Evolutionary conservation across 2,797 vertebrate genomes (phyloP), one percentile per base, ranked within the genome.

Genomic region (Threskiornis aethiopicus): DNA sequence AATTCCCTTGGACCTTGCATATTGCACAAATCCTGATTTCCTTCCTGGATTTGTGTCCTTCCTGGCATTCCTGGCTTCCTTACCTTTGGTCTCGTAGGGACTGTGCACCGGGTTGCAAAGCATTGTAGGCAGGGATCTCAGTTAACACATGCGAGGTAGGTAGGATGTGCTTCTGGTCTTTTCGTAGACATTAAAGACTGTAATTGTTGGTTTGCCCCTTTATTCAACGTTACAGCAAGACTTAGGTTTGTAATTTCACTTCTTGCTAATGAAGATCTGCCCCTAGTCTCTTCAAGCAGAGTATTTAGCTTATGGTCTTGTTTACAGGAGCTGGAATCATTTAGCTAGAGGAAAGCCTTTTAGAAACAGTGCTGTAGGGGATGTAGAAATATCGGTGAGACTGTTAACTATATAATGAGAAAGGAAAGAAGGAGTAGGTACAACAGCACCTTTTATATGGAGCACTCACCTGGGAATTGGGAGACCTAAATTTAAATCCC

Each of bases 161-260:
- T 31, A 37, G 29, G 26, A 7, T 31, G 22, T 11, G 16, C 18
- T 72, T 54, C 77, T 17, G 24, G 19, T 22, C 10, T 58, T 72
- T 24, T 15, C 0, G 0, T 10, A 26, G 31, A 3, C 1, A 1
- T 42, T 52, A 9, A 33, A 49, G 46, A 5, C 16, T 44, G 8
- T 15, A 57, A n/a, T 31, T 39, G 8, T 29, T 35, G 25, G 2
- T 62, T 64, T 90, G 2, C 2, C 31, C 10, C 47, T 41, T 73
- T 31, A 31, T 20, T 62, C 24, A 52, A 11, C 1, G 3, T 59
- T 54, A 6, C 15, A 24, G 8, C 10, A 73, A 42, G 41, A 4
- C 19, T 64, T 52, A 24, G 44, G 47, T 29, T 73, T 67, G 13
- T 61, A 67, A 61, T 5, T 67, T 8, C 5, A 1, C 5, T 29